A percentile compares a stretch with the other conserved stretches of the same genome.
These are phyloP conservation scores for Drosophila rubida DNA, from an alignment of 2,888 invertebrate species.

Conservation along the genomic window DNA sequence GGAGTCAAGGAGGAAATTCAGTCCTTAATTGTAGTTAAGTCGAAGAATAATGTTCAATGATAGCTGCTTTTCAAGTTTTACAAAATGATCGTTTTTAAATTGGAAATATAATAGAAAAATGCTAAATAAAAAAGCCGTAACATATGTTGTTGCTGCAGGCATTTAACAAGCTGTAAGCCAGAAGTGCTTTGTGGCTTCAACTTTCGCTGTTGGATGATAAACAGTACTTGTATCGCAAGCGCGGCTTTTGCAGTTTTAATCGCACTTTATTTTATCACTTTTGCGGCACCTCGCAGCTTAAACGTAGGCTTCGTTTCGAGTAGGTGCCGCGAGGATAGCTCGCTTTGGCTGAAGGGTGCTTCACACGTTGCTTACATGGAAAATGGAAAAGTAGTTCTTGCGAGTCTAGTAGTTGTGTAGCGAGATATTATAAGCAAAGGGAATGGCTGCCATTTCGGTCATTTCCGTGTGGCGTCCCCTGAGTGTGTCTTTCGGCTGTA, in stretches of 20 bases:
- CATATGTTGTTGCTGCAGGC: too few relatives aligned
- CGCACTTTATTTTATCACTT: constrained; percentile 1
- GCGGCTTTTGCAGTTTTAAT: background rate
- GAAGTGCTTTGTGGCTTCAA: background rate
- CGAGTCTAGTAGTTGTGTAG: constrained; percentile 57
- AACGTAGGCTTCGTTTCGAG: constrained; percentile 25
- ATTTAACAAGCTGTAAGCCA: background rate
- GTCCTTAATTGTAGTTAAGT: too few relatives aligned
- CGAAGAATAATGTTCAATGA: too few relatives aligned
- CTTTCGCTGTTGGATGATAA: background rate
- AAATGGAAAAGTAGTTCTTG: constrained; percentile 56
- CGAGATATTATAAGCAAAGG: constrained; percentile 71
- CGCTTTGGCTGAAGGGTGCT: constrained; percentile 24
- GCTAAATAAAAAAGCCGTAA: too few relatives aligned
- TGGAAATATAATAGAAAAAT: too few relatives aligned
- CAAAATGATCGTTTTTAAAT: too few relatives aligned
- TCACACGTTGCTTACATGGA: constrained; percentile 39
- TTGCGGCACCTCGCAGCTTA: constrained; percentile 20
- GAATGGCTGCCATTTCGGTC: constrained; percentile 69
- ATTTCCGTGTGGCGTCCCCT: constrained; percentile 58
- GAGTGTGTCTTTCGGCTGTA: constrained; percentile 2
- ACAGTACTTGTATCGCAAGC: constrained; percentile 3
- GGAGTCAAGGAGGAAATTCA: too few relatives aligned
- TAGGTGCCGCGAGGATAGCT: background rate
- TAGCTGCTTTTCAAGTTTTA: too few relatives aligned